These are phyloP conservation scores for Drosophila mayri DNA, from an alignment of 1,140 invertebrate genomes.

Conservation along the genomic window DNA sequence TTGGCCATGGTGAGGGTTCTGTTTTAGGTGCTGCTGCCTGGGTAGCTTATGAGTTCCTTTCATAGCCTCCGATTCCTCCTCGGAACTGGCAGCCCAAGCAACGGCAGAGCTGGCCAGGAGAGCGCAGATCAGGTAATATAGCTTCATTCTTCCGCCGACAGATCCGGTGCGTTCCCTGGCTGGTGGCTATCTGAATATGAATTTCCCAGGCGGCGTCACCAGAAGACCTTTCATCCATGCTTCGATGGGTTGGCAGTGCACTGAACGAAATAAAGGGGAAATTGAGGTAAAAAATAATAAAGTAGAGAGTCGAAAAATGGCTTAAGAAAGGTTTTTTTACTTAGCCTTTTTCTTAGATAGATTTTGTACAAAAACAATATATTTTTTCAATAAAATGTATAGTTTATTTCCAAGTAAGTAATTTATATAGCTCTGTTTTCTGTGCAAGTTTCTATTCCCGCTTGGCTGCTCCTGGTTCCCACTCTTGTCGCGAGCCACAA, in stretches of 20 bases:
- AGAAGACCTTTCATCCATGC: constrained; percentile 5
- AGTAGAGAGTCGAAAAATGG: too few relatives aligned
- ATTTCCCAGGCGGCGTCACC: constrained; percentile 29
- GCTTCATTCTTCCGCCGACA: constrained; percentile 55
- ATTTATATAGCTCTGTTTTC: not conserved
- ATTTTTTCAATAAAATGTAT: not conserved
- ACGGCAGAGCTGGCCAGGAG: constrained; percentile 38
- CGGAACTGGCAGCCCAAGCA: constrained; percentile 39
- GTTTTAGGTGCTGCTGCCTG: constrained; percentile 10
- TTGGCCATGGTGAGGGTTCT: constrained; percentile 6
- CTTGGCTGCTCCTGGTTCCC: constrained; percentile 52
- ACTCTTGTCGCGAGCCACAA: constrained; percentile 36
- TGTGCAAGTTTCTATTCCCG: constrained; percentile 30
- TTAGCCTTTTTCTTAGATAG: too few relatives aligned
- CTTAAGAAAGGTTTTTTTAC: not conserved
- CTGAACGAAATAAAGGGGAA: not conserved
- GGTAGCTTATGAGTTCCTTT: constrained; percentile 1
- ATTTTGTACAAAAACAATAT: too few relatives aligned
- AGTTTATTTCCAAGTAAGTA: too few relatives aligned
- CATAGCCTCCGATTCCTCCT: constrained; percentile 8
- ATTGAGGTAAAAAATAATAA: not conserved
- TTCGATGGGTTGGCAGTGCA: constrained; percentile 2
- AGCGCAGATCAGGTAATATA: constrained; percentile 15
- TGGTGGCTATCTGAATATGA: constrained; percentile 40
- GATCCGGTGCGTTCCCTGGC: constrained; percentile 26